Evolutionary conservation across 2,797 vertebrate species (phyloP).

Genomic region (Avahi laniger): DNA sequence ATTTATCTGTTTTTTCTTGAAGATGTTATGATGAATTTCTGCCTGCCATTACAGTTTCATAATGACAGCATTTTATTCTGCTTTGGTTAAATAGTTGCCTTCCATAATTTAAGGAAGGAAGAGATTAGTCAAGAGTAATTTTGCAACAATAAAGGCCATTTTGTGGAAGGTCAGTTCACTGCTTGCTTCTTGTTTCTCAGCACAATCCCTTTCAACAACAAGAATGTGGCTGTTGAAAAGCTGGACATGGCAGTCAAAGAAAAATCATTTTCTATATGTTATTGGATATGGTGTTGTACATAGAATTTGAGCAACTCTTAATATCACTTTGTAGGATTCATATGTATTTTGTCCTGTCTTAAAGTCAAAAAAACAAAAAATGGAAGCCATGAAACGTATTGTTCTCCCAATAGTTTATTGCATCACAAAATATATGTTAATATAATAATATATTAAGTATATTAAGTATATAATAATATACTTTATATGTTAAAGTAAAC

Average conservation of each 20-base stretch:
- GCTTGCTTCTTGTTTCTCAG: conserved; percentile 11
- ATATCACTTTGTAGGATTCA: neutral
- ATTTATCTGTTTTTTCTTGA: neutral
- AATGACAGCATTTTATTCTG: neutral
- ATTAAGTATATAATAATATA: no score
- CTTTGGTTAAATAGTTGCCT: neutral
- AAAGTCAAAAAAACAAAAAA: neutral
- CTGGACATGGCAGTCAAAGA: neutral
- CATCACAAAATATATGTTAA: neutral
- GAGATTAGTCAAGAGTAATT: conserved; percentile 4
- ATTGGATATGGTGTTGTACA: neutral
- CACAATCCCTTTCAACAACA: neutral
- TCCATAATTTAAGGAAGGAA: neutral
- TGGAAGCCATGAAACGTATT: neutral
- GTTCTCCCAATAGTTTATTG: neutral
- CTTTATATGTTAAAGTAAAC: neutral
- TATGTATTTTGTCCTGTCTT: neutral
- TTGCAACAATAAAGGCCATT: neutral
- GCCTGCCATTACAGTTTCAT: neutral
- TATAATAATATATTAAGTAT: no score
- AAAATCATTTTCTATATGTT: neutral
- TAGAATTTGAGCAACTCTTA: neutral
- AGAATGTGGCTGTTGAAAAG: neutral
- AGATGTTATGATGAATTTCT: neutral
- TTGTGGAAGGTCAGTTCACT: conserved; percentile 15